Percentiles rank a stretch among this genome's conserved stretches.
Evolutionary conservation across 2,113 vertebrate genomes (phyloP).

Genomic region (Scalopus aquaticus): DNA sequence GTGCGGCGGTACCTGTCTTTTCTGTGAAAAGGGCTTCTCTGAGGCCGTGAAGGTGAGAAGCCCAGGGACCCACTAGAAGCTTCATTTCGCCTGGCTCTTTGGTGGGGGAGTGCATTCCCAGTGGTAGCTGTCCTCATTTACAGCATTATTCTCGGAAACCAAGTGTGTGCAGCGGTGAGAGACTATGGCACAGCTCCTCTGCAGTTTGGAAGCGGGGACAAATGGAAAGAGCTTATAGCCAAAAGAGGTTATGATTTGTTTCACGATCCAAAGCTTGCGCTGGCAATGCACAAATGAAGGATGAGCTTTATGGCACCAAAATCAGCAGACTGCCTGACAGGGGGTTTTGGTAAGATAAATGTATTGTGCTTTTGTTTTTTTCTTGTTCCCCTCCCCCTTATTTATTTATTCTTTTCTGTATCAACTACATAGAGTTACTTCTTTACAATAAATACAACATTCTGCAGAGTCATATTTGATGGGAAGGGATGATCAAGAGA

Average conservation of each 20-base stretch:
- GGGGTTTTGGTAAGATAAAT: slow-evolving; percentile 65
- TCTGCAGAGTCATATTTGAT: slow-evolving; percentile 75
- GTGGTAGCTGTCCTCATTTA: slow-evolving; percentile 75
- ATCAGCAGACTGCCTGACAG: slow-evolving; percentile 51
- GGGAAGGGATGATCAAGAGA: neutral
- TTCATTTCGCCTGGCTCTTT: neutral
- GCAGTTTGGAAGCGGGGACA: slow-evolving; percentile 66
- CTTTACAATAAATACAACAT: slow-evolving; percentile 58
- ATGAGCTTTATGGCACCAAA: slow-evolving; percentile 57
- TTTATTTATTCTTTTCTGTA: slow-evolving; percentile 6
- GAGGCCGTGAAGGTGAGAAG: slow-evolving; percentile 84
- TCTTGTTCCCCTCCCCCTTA: neutral
- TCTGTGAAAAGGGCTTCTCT: slow-evolving; percentile 77
- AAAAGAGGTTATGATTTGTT: slow-evolving; percentile 66
- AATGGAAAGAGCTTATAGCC: slow-evolving; percentile 69
- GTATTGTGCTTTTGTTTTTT: slow-evolving; percentile 36
- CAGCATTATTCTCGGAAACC: slow-evolving; percentile 64
- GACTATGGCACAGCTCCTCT: slow-evolving; percentile 67
- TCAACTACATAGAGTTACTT: slow-evolving; percentile 57
- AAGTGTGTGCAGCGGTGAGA: slow-evolving; percentile 55
- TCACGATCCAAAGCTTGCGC: slow-evolving; percentile 20
- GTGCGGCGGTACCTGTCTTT: slow-evolving; percentile 83
- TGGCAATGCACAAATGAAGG: slow-evolving; percentile 40
- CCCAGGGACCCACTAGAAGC: neutral
- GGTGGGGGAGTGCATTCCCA: slow-evolving; percentile 53